A percentile compares a stretch with the other conserved stretches of the same genome.
Evolutionary conservation across 2,113 vertebrate species (phyloP).

Genomic region (Phalacrocorax aristotelis): DNA sequence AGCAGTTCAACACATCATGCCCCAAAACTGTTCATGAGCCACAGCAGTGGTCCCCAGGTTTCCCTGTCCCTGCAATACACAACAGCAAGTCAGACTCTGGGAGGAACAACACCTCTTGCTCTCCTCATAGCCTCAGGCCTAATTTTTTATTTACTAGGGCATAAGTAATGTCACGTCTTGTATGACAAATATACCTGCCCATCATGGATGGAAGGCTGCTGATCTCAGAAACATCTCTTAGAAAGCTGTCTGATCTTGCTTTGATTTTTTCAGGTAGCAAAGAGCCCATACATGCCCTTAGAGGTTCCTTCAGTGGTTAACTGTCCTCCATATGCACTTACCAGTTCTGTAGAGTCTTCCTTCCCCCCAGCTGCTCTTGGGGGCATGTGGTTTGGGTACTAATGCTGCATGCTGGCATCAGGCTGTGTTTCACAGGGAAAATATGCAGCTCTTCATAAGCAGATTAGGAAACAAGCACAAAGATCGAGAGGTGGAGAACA

Average conservation of each 20-base stretch:
- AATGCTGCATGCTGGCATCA: not conserved
- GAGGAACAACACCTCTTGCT: not conserved
- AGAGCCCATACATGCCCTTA: not conserved
- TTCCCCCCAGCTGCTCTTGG: not conserved
- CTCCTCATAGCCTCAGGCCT: not conserved
- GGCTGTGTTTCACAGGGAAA: not conserved
- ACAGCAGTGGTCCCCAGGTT: not conserved
- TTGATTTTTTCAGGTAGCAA: not conserved
- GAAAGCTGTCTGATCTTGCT: not conserved
- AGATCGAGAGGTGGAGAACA: not conserved
- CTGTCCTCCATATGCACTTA: not conserved
- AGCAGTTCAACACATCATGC: not conserved
- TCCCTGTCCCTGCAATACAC: not conserved
- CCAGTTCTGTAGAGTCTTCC: not conserved
- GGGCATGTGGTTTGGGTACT: not conserved
- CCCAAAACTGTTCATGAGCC: not conserved
- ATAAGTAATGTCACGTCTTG: not conserved
- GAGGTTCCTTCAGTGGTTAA: not conserved
- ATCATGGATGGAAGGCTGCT: not conserved
- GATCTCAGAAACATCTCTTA: not conserved
- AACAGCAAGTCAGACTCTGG: not conserved
- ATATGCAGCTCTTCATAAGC: not conserved
- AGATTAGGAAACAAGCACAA: conserved; percentile 5
- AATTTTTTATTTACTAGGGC: not conserved
- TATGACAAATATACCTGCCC: not conserved